Percentiles rank a stretch among this genome's conserved stretches.
Evolutionary conservation across 2,888 invertebrate genomes (phyloP).

Genomic region (Melanostoma scalare): DNA sequence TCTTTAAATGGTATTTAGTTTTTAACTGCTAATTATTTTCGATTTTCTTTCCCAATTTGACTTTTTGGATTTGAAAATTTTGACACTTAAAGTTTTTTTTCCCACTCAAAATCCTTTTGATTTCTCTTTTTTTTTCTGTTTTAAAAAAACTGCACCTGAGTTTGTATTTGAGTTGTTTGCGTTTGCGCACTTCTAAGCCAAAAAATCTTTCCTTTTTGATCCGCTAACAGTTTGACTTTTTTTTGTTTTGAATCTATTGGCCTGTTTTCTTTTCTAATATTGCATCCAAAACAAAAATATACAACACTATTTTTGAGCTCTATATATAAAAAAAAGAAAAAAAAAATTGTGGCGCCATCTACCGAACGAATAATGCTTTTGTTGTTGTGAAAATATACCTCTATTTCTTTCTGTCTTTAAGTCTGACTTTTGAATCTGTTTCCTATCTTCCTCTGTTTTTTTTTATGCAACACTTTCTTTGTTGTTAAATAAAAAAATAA

Average conservation of each 20-base stretch:
- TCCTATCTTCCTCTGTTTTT: neutral
- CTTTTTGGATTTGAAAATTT: neutral
- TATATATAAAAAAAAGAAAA: constrained; percentile 6
- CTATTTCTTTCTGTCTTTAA: constrained; percentile 3
- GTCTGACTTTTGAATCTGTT: constrained; percentile 14
- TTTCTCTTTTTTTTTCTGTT: constrained; percentile 9
- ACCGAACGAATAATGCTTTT: constrained; percentile 44
- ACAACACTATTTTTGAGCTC: constrained; percentile 49
- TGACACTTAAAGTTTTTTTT: too few relatives aligned
- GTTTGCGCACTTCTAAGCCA: too few relatives aligned
- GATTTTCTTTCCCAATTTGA: neutral
- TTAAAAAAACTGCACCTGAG: neutral
- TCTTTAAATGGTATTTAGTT: constrained; percentile 68
- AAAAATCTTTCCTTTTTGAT: too few relatives aligned
- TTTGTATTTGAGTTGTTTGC: too few relatives aligned
- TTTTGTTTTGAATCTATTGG: constrained; percentile 6
- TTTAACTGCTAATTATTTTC: constrained; percentile 10
- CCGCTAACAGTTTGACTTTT: neutral
- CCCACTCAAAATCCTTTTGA: too few relatives aligned
- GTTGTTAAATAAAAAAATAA: constrained; percentile 48
- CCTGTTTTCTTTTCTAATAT: constrained; percentile 18
- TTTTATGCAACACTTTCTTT: constrained; percentile 53
- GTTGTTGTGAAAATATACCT: constrained; percentile 55
- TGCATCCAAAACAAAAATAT: constrained; percentile 56
- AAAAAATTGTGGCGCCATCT: constrained; percentile 1